Evolutionary conservation across 2,888 invertebrate species (phyloP).

Genomic region (Criorhina ranunculi): DNA sequence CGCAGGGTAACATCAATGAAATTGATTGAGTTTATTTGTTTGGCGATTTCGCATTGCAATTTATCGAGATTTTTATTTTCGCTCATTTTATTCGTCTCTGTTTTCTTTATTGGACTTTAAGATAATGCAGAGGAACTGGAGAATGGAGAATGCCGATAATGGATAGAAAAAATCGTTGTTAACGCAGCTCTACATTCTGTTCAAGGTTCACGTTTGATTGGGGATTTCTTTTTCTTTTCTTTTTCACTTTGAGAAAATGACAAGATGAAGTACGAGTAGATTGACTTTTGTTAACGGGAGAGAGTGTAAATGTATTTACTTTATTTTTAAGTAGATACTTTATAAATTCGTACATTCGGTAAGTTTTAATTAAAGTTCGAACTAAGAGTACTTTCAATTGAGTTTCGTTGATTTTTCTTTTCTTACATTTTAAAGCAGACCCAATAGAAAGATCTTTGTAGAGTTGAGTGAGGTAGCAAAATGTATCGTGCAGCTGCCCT

Average conservation of each 20-base stretch:
- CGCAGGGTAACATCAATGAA: conserved; percentile 57
- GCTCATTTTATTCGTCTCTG: conserved; percentile 50
- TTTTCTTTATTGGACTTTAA: conserved; percentile 30
- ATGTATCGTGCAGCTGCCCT: too few relatives aligned
- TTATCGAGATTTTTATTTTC: conserved; percentile 69
- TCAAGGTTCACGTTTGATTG: background rate
- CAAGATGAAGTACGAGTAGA: background rate
- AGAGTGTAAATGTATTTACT: too few relatives aligned
- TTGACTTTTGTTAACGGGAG: background rate
- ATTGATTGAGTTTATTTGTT: conserved; percentile 71
- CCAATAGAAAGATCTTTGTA: too few relatives aligned
- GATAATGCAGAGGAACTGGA: conserved; percentile 16
- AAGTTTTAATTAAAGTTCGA: too few relatives aligned
- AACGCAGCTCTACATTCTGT: conserved; percentile 4
- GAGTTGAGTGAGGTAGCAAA: too few relatives aligned
- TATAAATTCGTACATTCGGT: too few relatives aligned
- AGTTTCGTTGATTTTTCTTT: too few relatives aligned
- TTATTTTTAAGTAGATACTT: too few relatives aligned
- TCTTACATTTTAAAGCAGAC: too few relatives aligned
- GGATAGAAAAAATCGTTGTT: background rate
- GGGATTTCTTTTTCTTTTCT: background rate
- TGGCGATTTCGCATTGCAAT: conserved; percentile 68
- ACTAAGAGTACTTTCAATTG: too few relatives aligned
- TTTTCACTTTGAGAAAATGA: background rate
- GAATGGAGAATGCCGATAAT: background rate